These are phyloP conservation scores for Heliconius aoede DNA, from an alignment of 2,888 invertebrate genomes.

Conservation along the genomic window DNA sequence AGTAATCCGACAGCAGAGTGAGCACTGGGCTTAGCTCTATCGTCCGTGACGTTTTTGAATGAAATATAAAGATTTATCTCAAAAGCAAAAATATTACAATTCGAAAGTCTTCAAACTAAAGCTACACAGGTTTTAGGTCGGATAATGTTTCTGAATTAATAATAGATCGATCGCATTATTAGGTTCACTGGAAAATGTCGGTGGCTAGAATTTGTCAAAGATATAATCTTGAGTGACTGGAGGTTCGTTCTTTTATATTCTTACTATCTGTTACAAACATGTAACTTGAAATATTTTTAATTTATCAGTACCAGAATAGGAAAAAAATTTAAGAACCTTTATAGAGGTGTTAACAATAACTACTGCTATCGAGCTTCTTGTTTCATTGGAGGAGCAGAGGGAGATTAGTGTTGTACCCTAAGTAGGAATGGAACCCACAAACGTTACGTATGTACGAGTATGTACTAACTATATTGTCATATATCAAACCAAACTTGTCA, in stretches of 20 bases:
- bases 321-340: too few relatives aligned
- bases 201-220: neutral
- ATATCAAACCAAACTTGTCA: neutral
- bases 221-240: neutral
- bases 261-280: neutral
- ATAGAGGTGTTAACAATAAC: too few relatives aligned
- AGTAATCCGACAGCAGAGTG: slow-evolving; percentile 49
- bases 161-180: neutral
- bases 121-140: neutral
- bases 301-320: neutral
- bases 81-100: neutral
- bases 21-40: slow-evolving; percentile 42
- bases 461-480: neutral
- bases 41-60: slow-evolving; percentile 21
- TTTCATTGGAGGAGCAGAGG: neutral
- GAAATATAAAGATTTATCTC: slow-evolving; percentile 11
- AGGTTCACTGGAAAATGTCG: too few relatives aligned
- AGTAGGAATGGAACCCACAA: neutral
- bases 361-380: neutral
- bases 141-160: neutral
- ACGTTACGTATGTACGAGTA: neutral
- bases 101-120: neutral
- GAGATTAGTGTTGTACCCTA: neutral
- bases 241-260: neutral
- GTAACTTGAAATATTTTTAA: neutral